A percentile compares a stretch with the other conserved stretches of the same genome.
Conservation (phyloP, 2,888 invertebrate species). For the Epinotia demarniana region DNA sequence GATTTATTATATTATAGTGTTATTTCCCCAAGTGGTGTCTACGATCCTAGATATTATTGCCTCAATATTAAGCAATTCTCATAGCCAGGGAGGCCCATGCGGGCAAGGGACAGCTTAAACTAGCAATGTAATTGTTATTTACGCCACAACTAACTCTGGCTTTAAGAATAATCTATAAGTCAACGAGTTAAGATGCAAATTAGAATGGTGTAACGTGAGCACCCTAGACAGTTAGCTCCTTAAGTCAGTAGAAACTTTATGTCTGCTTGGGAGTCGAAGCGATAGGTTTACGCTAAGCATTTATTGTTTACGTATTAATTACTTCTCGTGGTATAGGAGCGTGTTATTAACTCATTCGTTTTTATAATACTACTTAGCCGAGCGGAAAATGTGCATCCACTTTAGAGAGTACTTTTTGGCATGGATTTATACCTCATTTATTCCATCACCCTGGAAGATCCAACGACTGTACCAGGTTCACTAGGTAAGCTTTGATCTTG, state of each 20-base stretch:
- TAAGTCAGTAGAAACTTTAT: slow-evolving; percentile 25
- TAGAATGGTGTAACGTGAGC: background rate
- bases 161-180: slow-evolving; percentile 7
- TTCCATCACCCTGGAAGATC: background rate
- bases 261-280: slow-evolving; percentile 3
- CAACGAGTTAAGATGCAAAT: slow-evolving; percentile 10
- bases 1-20: slow-evolving; percentile 18
- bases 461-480: background rate
- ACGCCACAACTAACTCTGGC: background rate
- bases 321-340: background rate
- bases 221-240: slow-evolving; percentile 21
- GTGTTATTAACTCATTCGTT: background rate
- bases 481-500: no score
- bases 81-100: slow-evolving; percentile 33
- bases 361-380: no score
- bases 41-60: slow-evolving; percentile 28
- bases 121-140: slow-evolving; percentile 12
- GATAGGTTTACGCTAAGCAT: slow-evolving; percentile 2
- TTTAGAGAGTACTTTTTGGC: no score
- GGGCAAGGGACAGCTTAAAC: slow-evolving; percentile 33
- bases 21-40: slow-evolving; percentile 24
- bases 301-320: slow-evolving; percentile 15
- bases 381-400: no score
- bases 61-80: slow-evolving; percentile 38
- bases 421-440: background rate